Base-by-base conservation (phyloP, 92 coral and sea anemone species). In the Actinostola sp. region DNA sequence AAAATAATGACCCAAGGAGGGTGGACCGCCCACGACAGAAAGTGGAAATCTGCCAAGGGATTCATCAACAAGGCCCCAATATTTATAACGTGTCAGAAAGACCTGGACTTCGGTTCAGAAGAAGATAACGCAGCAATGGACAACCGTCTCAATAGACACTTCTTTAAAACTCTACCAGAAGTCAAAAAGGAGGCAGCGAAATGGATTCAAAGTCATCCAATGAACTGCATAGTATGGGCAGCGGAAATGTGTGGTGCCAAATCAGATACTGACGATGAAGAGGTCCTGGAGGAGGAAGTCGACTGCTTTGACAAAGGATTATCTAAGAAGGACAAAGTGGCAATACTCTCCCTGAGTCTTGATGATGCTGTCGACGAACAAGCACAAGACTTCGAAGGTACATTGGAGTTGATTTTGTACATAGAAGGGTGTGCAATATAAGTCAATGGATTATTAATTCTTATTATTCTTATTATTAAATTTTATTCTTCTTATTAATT, bases 221-320 rank as follows among this genome's bases (percentile, higher is more conserved):
- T 70, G 48, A 21, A 55, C 27, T 70, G 76, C 64, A 70, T 70
- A 8, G 65, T 70, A 9, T 70, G 76, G 76, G 70, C 76, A 9
- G 19, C 36, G 11, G 61, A 68, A 30, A 29, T 38, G 39, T 20
- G 27, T 42, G 43, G 28, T 9, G 66, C 14, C 38, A 9, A 13
- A 16, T 16, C 41, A 16, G 75, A 15, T 17, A 20, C 28, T 6
- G 43, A 49, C 13, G 44, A 14, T 26, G 21, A 49, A 11, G 75
- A 69, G 32, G 24, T 16, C 64, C 7, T 0, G 8, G 38, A 42
- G 0, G 75, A 42, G 36, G 43, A 59, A 36, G 42, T 4, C 11
- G 35, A 11, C 39, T 65, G 27, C 20, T 39, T 26, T 13, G n/a
- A n/a, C n/a, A n/a, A n/a, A n/a, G n/a, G n/a, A n/a, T n/a, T n/a